Evolutionary conservation across 37 sponge, comb jelly and placozoan genomes (phyloP), one percentile per base, ranked within the genome.

Genomic region (Crambe crambe): DNA sequence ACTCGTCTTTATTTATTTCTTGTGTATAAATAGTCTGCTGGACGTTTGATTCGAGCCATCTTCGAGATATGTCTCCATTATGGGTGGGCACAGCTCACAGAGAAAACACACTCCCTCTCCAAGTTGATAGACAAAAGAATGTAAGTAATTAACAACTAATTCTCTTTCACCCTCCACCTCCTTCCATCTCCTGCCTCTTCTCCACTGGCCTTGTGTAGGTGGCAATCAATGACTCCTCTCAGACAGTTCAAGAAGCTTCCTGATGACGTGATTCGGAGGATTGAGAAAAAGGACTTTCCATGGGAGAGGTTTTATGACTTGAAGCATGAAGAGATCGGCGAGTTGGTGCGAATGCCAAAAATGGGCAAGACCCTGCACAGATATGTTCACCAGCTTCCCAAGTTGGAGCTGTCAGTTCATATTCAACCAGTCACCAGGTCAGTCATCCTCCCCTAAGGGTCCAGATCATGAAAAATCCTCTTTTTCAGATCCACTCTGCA

Each of bases 141-240:
- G 99, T 95, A 58, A 83, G 89, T 62, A 68, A 18, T 21, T 62
- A 25, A 62, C 27, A 26, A 21, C 63, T 6, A 8, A 26, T 10
- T 29, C 73, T 44, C 30, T 51, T 30, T 41, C 51, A 23, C 47
- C 73, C 47, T 6, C 54, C 30, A 18, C 61, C 61, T 23, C 37
- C 60, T 36, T 35, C 58, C 39, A 9, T 36, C 40, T 59, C 61
- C 39, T 30, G 22, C 22, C 36, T 34, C 31, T 21, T 42, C 37
- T 37, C 77, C 37, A 27, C 68, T 17, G 1, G 23, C 68, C n/a
- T 26, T 77, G 31, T 4, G 27, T 42, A 95, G 96, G 96, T 98
- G 99, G 99, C 89, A 86, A 31, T 96, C 97, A 3, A 98, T 98
- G 99, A 94, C 91, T 66, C 99, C 99, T 5, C 91, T 98, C 34